Conservation (phyloP, 2,797 vertebrate species). For the Antrozous pallidus region DNA sequence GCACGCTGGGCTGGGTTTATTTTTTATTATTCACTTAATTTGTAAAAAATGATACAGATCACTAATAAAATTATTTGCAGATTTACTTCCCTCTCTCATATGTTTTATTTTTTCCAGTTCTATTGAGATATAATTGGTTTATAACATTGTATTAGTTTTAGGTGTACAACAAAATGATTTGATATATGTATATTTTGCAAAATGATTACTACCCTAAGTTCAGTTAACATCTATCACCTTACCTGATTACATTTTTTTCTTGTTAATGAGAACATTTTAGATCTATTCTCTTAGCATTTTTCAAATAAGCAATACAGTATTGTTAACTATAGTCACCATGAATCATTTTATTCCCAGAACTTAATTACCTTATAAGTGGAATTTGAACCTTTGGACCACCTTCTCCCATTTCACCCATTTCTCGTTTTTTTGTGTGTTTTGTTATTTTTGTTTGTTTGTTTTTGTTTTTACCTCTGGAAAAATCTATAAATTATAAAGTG, state of each 20-base stretch:
- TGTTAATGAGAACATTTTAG: not conserved
- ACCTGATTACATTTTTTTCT: not conserved
- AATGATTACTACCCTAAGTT: not conserved
- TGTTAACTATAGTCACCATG: not conserved
- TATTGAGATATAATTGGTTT: not conserved
- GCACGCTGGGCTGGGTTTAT: too few relatives aligned
- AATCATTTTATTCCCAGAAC: too few relatives aligned
- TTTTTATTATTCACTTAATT: not conserved
- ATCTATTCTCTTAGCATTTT: not conserved
- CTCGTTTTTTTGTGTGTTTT: not conserved
- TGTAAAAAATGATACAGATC: not conserved
- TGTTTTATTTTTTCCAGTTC: not conserved
- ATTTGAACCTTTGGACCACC: not conserved
- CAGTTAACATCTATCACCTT: not conserved
- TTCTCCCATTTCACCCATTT: not conserved
- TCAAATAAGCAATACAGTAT: not conserved
- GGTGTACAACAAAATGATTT: not conserved
- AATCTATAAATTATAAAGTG: not conserved
- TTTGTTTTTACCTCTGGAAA: not conserved
- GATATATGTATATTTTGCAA: not conserved
- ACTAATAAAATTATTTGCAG: not conserved
- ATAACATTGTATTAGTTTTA: not conserved
- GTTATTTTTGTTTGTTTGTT: not conserved
- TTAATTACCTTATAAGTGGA: not conserved
- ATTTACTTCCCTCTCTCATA: not conserved